phyloP scores from a whole-genome alignment of 2,113 vertebrate genomes.

The Phyllostomus hastatus region DNA sequence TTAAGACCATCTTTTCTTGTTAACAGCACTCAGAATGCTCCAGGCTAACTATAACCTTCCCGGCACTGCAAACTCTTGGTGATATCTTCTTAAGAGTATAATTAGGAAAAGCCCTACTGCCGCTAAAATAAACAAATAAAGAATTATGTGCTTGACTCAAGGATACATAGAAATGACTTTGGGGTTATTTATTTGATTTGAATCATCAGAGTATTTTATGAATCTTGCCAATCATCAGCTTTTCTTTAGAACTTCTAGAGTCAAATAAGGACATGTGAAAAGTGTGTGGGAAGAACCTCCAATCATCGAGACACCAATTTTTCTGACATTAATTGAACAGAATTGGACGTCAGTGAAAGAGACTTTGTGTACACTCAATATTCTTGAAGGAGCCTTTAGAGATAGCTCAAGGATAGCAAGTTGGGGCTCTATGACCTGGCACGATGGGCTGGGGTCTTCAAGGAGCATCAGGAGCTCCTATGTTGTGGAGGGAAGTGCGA shows the following conservation, averaged over 20 bases:
- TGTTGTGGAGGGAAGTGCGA: background rate
- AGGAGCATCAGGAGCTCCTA: background rate
- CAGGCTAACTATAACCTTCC: background rate
- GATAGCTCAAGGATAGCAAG: background rate
- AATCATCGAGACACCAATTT: background rate
- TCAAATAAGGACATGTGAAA: background rate
- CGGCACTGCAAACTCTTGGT: background rate
- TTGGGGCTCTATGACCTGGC: background rate
- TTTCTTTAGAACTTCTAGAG: background rate
- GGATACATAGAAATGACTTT: background rate
- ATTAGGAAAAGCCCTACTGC: background rate
- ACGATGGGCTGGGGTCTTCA: background rate
- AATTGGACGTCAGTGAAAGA: background rate
- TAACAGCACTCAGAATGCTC: background rate
- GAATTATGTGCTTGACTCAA: background rate
- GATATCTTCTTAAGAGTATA: background rate
- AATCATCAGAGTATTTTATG: background rate
- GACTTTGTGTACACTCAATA: background rate
- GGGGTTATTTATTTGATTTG: background rate
- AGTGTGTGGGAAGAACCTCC: background rate
- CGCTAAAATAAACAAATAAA: background rate
- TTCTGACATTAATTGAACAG: background rate
- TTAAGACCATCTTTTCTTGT: background rate
- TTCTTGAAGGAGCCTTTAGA: background rate
- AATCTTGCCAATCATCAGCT: background rate